Evolutionary conservation across 1,140 invertebrate species (phyloP).

Genomic region (Pseudomyrmex sp.): DNA sequence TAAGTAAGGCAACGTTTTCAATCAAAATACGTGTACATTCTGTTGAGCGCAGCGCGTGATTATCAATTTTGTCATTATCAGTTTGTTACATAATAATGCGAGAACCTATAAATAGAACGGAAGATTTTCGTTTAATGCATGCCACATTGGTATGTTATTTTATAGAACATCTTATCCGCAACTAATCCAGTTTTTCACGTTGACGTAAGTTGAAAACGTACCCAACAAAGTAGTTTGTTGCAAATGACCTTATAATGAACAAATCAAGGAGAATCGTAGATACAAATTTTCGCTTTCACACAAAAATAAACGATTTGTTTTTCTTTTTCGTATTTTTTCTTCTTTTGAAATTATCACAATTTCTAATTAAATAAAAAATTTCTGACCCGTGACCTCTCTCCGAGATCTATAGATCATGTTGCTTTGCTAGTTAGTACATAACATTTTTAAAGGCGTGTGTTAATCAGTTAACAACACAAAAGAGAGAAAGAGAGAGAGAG

Average conservation of each 20-base stretch:
- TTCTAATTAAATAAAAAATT: background rate
- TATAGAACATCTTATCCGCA: slow-evolving; percentile 85
- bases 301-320: slow-evolving; percentile 31
- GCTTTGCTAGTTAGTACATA: slow-evolving; percentile 76
- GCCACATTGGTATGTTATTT: slow-evolving; percentile 84
- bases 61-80: slow-evolving; percentile 7
- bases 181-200: slow-evolving; percentile 86
- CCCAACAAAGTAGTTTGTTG: slow-evolving; percentile 78
- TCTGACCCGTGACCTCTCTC: slow-evolving; percentile 46
- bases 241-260: slow-evolving; percentile 60
- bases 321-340: background rate
- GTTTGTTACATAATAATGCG: slow-evolving; percentile 21
- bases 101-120: slow-evolving; percentile 9
- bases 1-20: background rate
- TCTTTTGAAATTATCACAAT: no score
- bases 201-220: slow-evolving; percentile 84
- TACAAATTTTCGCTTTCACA: slow-evolving; percentile 60
- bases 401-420: slow-evolving; percentile 66
- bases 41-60: background rate
- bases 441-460: slow-evolving; percentile 47
- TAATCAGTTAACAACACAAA: slow-evolving; percentile 32
- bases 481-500: background rate
- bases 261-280: slow-evolving; percentile 41
- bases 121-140: slow-evolving; percentile 79
- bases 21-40: background rate